Conservation (phyloP, 2,888 invertebrate genomes). For the Bombyx huttoni region DNA sequence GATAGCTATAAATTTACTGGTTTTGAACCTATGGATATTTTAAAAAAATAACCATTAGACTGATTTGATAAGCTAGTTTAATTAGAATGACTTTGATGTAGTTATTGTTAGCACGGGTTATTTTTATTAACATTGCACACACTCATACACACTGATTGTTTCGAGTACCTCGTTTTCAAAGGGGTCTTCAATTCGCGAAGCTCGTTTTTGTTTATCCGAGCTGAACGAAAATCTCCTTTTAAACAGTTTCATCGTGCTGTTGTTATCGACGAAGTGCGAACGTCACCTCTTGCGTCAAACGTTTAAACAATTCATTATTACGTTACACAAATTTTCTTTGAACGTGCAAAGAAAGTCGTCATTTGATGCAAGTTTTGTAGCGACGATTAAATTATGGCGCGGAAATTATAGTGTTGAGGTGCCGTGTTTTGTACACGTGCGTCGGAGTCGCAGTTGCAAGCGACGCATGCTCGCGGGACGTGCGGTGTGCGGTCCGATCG, state of each 20-base stretch:
- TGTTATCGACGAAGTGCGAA: conserved; percentile 6
- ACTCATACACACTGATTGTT: too few relatives aligned
- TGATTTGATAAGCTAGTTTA: too few relatives aligned
- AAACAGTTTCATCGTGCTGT: conserved; percentile 55
- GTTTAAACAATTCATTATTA: conserved; percentile 26
- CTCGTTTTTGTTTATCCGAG: conserved; percentile 65
- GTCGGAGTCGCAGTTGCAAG: conserved; percentile 8
- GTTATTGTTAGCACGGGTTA: too few relatives aligned
- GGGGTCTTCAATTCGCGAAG: conserved; percentile 54
- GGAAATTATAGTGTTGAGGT: conserved; percentile 17
- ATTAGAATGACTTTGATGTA: too few relatives aligned
- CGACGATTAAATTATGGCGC: conserved; percentile 37
- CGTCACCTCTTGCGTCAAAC: conserved; percentile 29
- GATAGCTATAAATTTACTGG: too few relatives aligned
- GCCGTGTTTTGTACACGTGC: conserved; percentile 15
- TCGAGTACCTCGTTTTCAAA: conserved; percentile 60
- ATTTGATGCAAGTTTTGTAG: conserved; percentile 21
- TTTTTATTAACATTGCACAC: too few relatives aligned
- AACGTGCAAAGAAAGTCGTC: conserved; percentile 27
- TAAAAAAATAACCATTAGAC: too few relatives aligned
- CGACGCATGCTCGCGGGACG: conserved; percentile 28
- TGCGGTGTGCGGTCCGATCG: conserved; percentile 49
- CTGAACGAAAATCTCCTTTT: conserved; percentile 66
- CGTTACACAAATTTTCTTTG: conserved; percentile 17
- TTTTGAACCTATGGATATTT: too few relatives aligned